phyloP scores from a whole-genome alignment of 1,140 invertebrate species.

The Drosophila trapezifrons region DNA sequence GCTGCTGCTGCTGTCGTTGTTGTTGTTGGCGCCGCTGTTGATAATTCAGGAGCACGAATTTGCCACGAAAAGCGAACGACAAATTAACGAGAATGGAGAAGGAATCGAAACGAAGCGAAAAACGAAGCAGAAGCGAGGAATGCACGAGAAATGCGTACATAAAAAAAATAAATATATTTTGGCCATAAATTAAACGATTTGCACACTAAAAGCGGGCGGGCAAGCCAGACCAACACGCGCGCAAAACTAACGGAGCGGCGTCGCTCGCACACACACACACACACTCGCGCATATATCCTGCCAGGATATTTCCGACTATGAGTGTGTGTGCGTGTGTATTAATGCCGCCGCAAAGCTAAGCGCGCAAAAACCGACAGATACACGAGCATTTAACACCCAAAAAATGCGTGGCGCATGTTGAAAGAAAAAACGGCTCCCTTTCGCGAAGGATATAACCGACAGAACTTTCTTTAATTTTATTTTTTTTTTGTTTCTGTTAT shows the following conservation, averaged over 20 bases:
- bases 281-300: constrained; percentile 8
- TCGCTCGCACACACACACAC: constrained; percentile 39
- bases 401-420: constrained; percentile 75
- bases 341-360: constrained; percentile 72
- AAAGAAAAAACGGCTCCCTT: constrained; percentile 61
- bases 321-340: constrained; percentile 56
- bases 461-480: constrained; percentile 1
- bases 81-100: constrained; percentile 63
- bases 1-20: constrained; percentile 37
- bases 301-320: constrained; percentile 17
- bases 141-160: constrained; percentile 67
- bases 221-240: constrained; percentile 65
- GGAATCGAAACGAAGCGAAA: constrained; percentile 18
- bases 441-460: constrained; percentile 14
- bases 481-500: neutral
- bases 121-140: constrained; percentile 53
- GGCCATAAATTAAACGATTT: constrained; percentile 80
- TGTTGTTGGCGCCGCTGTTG: constrained; percentile 42
- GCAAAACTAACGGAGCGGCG: constrained; percentile 78
- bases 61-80: constrained; percentile 67
- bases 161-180: constrained; percentile 75
- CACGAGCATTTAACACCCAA: constrained; percentile 82
- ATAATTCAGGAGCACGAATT: constrained; percentile 70
- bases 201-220: constrained; percentile 65
- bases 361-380: constrained; percentile 82